Percentiles rank a stretch among this genome's conserved stretches.
phyloP scores from a whole-genome alignment of 2,113 vertebrate species.

The Uria aalge region DNA sequence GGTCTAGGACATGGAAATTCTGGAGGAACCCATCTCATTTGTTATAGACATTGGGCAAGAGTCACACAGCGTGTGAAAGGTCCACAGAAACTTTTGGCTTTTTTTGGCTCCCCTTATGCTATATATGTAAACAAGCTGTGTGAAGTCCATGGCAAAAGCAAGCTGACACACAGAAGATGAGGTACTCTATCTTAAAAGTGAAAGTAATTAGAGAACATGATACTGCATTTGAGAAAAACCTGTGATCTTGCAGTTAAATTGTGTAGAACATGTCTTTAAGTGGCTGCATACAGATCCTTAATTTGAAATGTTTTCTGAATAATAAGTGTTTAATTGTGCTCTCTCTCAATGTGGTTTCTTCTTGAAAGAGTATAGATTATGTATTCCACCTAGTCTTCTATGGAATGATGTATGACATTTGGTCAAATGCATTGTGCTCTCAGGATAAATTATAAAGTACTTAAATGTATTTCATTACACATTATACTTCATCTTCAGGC shows the following conservation, averaged over 20 bases:
- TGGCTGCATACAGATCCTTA: not conserved
- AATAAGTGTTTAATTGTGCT: not conserved
- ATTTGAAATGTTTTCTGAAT: not conserved
- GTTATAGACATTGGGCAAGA: not conserved
- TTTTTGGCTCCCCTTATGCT: not conserved
- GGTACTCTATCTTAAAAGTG: not conserved
- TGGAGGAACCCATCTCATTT: not conserved
- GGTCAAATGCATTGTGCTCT: slow-evolving; percentile 6
- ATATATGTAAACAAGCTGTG: not conserved
- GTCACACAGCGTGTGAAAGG: not conserved
- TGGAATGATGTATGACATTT: slow-evolving; percentile 34
- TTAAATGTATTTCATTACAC: slow-evolving; percentile 29
- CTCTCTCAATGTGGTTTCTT: not conserved
- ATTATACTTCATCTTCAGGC: slow-evolving; percentile 42
- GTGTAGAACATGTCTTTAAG: not conserved
- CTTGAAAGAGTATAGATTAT: not conserved
- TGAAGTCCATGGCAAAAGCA: not conserved
- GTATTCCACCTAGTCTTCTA: not conserved
- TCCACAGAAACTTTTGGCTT: rapidly evolving
- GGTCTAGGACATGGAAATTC: not conserved
- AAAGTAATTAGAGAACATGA: not conserved
- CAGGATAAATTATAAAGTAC: slow-evolving; percentile 48
- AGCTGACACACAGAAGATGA: not conserved
- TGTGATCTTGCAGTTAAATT: not conserved
- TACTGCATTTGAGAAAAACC: not conserved